phyloP scores from a whole-genome alignment of 1,140 invertebrate species.

The Drosophila auraria region DNA sequence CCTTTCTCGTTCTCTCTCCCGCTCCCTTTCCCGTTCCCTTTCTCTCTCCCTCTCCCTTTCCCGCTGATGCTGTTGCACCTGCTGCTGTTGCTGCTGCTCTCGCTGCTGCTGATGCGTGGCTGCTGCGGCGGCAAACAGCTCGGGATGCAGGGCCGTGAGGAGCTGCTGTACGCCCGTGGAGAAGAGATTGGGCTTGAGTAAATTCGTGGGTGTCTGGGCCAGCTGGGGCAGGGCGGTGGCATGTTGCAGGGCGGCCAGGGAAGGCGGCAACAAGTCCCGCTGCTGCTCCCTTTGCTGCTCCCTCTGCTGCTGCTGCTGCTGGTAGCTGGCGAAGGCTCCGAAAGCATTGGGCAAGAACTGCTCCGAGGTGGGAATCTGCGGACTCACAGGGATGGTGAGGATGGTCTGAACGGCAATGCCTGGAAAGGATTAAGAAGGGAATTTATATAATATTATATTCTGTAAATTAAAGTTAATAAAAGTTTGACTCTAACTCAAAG shows the following conservation, averaged over 20 bases:
- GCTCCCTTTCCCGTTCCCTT: constrained; percentile 35
- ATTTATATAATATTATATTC: too few relatives aligned
- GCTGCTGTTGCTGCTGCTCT: constrained; percentile 55
- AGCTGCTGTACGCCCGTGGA: constrained; percentile 83
- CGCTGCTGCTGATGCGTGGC: constrained; percentile 83
- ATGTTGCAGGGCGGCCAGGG: constrained; percentile 67
- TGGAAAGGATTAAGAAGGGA: constrained; percentile 75
- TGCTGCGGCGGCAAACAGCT: constrained; percentile 78
- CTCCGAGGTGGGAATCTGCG: constrained; percentile 91
- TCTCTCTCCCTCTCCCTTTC: constrained; percentile 30
- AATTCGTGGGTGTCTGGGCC: constrained; percentile 80
- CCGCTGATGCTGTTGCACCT: constrained; percentile 48
- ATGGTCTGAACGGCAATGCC: constrained; percentile 97
- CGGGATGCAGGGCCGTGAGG: constrained; percentile 79
- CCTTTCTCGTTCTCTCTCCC: constrained; percentile 34
- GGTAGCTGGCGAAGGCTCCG: constrained; percentile 75
- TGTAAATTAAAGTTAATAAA: too few relatives aligned
- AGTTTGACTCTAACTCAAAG: too few relatives aligned
- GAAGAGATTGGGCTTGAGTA: constrained; percentile 83
- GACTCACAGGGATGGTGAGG: constrained; percentile 95
- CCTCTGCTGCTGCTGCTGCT: constrained; percentile 73
- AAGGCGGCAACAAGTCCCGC: constrained; percentile 54
- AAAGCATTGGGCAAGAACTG: constrained; percentile 82
- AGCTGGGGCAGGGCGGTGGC: constrained; percentile 73
- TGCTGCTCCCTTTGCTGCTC: constrained; percentile 60